Evolutionary conservation across 1,140 invertebrate genomes (phyloP).

Genomic region (Achroia grisella): DNA sequence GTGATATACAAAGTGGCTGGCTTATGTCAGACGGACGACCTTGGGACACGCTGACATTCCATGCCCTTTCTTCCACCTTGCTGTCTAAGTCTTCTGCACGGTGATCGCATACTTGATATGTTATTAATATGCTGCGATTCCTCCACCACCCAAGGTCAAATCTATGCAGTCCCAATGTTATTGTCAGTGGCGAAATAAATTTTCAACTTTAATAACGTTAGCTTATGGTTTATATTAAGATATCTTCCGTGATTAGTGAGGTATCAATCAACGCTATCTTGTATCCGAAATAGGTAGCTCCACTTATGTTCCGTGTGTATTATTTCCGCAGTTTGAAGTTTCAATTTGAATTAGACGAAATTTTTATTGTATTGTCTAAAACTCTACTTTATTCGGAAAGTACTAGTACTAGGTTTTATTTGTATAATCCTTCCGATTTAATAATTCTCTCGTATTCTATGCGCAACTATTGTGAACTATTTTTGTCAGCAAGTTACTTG

Average conservation of each 20-base stretch:
- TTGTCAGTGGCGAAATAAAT: slow-evolving; percentile 12
- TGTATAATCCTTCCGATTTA: too few species aligned
- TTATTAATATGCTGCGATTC: slow-evolving; percentile 67
- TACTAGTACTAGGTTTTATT: too few species aligned
- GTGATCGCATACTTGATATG: slow-evolving; percentile 61
- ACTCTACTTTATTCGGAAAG: too few species aligned
- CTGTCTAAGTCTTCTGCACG: slow-evolving; percentile 58
- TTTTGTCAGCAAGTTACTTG: too few species aligned
- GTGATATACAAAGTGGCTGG: neutral
- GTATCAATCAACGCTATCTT: slow-evolving; percentile 47
- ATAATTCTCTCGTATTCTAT: too few species aligned
- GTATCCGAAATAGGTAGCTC: slow-evolving; percentile 37
- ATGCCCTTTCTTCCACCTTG: slow-evolving; percentile 72
- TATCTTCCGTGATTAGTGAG: slow-evolving; percentile 40
- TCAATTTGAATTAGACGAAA: too few species aligned
- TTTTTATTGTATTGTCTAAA: too few species aligned
- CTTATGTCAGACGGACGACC: neutral
- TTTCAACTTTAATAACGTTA: slow-evolving; percentile 14
- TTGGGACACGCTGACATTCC: slow-evolving; percentile 8
- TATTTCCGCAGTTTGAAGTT: neutral
- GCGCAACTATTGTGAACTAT: too few species aligned
- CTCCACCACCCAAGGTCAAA: slow-evolving; percentile 43
- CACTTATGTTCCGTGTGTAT: slow-evolving; percentile 14
- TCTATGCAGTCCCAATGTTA: slow-evolving; percentile 31
- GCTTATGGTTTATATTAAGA: neutral